A percentile compares a stretch with the other conserved stretches of the same genome.
Conservation (phyloP, 2,888 invertebrate species). For the Mayetiola destructor region DNA sequence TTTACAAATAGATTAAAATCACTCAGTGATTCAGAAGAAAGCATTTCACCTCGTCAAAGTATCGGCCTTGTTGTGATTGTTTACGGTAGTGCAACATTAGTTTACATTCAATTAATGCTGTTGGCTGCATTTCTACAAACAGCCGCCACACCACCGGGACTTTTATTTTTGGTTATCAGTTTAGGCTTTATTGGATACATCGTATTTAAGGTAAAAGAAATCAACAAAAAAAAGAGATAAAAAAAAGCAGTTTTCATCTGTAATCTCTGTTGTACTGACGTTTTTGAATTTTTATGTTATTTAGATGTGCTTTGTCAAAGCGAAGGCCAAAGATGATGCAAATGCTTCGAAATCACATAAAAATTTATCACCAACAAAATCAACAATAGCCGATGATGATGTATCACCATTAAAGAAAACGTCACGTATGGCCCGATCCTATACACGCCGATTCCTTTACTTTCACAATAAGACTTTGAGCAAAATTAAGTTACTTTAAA, state of each 20-base stretch:
- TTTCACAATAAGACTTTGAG: conserved; percentile 18
- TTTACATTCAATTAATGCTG: conserved; percentile 19
- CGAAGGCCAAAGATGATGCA: background rate
- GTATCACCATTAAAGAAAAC: background rate
- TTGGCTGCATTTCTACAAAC: conserved; percentile 18
- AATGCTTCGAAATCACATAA: background rate
- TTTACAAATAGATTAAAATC: background rate
- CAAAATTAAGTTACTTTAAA: conserved; percentile 23
- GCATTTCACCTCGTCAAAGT: background rate
- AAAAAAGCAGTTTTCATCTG: background rate
- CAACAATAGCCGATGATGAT: background rate
- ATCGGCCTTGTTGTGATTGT: conserved; percentile 15
- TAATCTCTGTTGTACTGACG: too few species aligned
- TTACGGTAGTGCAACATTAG: conserved; percentile 18
- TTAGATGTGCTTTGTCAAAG: conserved; percentile 2
- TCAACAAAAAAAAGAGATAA: background rate
- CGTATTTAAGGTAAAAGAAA: conserved; percentile 19
- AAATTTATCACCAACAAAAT: background rate
- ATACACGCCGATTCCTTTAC: conserved; percentile 15
- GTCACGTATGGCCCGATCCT: background rate
- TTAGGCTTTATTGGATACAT: conserved; percentile 18
- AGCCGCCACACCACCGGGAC: conserved; percentile 18
- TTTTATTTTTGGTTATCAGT: conserved; percentile 19
- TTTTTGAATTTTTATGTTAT: background rate
- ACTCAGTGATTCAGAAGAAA: background rate